Base-by-base conservation (phyloP, 2,888 invertebrate species). In the Agrilus cyanescens region DNA sequence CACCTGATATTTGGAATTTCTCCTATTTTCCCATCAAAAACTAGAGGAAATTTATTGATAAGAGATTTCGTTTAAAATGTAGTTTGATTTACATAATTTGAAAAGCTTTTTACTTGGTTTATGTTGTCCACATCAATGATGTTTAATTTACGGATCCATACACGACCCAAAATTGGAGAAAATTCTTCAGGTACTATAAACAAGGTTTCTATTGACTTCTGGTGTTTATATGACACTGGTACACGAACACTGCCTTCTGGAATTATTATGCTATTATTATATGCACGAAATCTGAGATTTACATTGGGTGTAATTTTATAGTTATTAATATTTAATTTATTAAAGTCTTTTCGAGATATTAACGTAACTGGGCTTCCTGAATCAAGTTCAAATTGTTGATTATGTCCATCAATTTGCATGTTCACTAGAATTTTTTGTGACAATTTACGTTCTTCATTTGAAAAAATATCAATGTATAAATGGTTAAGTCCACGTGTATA, bases 11-110 rank as follows among this genome's bases (percentile, higher is more conserved):
- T 39, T 14, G 39, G 39, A 13, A 39, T 25, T 32, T 38, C n/a
- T 25, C 38, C 33, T 12, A 43, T 33, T 12, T 43, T 38, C 7
- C n/a, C 31, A 8, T 36, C 5, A 12, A 37, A 40, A n/a, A 40
- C 40, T 12, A 8, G 12, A 13, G 32, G 12, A 4, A 18, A 40
- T 40, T 40, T 15, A 6, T 40, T 7, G 5, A 30, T 15, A 30
- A 10, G n/a, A n/a, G n/a, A n/a, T n/a, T n/a, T n/a, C n/a, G n/a
- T n/a, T 31, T 39, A 15, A n/a, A 12, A 13, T 10, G n/a, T 39
- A n/a, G 30, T 10, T 30, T 39, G 7, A 35, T 35, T 35, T 5
- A 14, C 18, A 16, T 5, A 4, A 16, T 16, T 4, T 12, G 4
- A 7, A 12, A 4, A 14, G 13, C 4, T 38, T 4, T 38, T 15